Conservation (phyloP, 2,113 vertebrate genomes). For the Ochotona princeps region DNA sequence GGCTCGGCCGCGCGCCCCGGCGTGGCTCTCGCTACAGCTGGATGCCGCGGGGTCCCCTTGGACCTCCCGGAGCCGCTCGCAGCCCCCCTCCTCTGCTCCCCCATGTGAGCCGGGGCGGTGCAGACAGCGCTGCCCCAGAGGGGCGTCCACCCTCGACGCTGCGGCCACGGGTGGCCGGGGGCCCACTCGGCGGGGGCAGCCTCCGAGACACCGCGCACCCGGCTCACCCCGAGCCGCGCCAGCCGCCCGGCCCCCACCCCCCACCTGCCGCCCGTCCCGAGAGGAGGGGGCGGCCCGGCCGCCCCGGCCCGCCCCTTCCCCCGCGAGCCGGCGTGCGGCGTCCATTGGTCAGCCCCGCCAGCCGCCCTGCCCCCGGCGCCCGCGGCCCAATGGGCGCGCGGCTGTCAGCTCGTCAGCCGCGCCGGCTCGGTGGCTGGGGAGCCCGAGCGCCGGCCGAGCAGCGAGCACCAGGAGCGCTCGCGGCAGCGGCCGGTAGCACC, state of each 20-base stretch:
- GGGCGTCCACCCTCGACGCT: not conserved
- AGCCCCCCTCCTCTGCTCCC: not conserved
- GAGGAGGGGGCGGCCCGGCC: not conserved
- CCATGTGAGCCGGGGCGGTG: not conserved
- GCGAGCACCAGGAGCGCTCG: conserved; percentile 62
- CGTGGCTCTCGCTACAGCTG: not conserved
- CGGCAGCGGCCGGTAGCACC: conserved; percentile 49
- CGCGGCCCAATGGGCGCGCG: conserved; percentile 89
- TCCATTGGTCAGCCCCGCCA: conserved; percentile 48
- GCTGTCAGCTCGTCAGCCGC: conserved; percentile 85
- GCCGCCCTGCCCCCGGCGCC: conserved; percentile 71
- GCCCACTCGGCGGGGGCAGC: not conserved
- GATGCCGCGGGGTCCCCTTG: not conserved
- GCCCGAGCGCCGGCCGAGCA: conserved; percentile 61
- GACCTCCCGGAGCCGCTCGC: not conserved
- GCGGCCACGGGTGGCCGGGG: fast-evolving
- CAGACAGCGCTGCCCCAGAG: not conserved
- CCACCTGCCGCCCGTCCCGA: conserved; percentile 55
- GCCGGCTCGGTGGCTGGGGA: conserved; percentile 83
- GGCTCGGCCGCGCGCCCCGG: fast-evolving
- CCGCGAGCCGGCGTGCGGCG: not conserved
- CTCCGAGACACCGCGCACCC: not conserved
- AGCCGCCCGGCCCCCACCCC: not conserved
- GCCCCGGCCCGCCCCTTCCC: conserved; percentile 3
- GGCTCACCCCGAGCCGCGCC: not conserved